These are phyloP conservation scores for Daboia siamensis DNA, from an alignment of 2,113 vertebrate species.

Conservation along the genomic window DNA sequence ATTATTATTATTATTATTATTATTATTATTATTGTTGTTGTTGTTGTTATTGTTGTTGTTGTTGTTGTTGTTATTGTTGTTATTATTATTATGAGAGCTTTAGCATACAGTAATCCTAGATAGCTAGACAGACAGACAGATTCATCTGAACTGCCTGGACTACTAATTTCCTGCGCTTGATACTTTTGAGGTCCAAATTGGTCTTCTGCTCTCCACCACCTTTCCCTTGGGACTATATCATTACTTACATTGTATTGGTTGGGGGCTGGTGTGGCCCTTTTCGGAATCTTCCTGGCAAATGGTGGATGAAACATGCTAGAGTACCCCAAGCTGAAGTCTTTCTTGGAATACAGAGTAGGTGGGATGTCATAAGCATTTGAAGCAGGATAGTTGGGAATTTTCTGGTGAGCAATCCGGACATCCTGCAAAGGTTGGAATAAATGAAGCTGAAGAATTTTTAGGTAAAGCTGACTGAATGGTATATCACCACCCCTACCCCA, in stretches of 20 bases:
- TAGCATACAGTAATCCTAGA: too few relatives aligned
- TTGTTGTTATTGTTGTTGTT: too few relatives aligned
- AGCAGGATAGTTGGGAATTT: conserved; percentile 62
- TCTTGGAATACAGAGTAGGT: conserved; percentile 62
- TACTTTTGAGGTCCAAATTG: not conserved
- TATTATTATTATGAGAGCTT: too few relatives aligned
- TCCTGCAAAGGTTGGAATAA: conserved; percentile 47
- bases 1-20: too few relatives aligned
- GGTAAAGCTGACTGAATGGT: not conserved
- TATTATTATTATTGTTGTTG: too few relatives aligned
- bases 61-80: too few relatives aligned
- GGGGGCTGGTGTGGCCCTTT: conserved; percentile 70
- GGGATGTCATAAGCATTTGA: conserved; percentile 71
- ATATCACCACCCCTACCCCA: not conserved
- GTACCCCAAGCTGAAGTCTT: conserved; percentile 71
- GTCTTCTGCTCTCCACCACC: not conserved
- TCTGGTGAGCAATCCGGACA: conserved; percentile 20
- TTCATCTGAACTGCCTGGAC: not conserved
- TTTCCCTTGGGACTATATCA: not conserved
- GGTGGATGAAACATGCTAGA: conserved; percentile 77
- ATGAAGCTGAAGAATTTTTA: not conserved
- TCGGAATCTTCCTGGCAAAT: conserved; percentile 51
- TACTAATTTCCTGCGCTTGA: not conserved
- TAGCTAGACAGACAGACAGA: too few relatives aligned
- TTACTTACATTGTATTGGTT: conserved; percentile 75